These are phyloP conservation scores for Drosophila austrosaltans DNA, from an alignment of 2,888 invertebrate genomes.

Conservation along the genomic window DNA sequence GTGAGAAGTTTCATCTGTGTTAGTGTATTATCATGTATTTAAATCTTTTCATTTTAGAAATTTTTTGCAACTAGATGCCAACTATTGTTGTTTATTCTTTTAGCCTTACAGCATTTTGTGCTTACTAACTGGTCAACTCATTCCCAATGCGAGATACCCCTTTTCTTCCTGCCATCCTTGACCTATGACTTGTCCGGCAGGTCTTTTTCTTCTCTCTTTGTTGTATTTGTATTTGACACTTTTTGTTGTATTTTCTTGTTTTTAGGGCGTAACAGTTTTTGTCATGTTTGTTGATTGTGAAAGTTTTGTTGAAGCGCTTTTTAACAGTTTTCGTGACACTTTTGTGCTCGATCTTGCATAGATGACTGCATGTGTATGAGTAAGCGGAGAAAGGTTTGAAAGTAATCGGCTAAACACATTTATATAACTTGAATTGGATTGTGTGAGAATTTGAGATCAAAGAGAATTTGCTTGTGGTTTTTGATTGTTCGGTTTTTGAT, in stretches of 20 bases:
- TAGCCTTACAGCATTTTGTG: constrained; percentile 52
- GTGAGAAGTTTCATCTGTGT: neutral
- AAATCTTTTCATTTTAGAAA: neutral
- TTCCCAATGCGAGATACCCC: constrained; percentile 12
- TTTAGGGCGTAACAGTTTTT: constrained; percentile 56
- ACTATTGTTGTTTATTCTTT: constrained; percentile 38
- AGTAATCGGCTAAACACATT: neutral
- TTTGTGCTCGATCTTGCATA: constrained; percentile 27
- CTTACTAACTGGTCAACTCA: constrained; percentile 50
- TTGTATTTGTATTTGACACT: constrained; percentile 66
- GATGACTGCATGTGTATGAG: constrained; percentile 9
- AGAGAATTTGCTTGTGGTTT: too few relatives aligned
- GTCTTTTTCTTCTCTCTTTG: neutral
- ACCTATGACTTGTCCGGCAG: constrained; percentile 55
- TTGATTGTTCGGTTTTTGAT: too few relatives aligned
- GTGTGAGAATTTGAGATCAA: too few relatives aligned
- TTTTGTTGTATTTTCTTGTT: constrained; percentile 52
- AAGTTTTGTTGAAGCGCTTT: constrained; percentile 76
- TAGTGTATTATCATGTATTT: constrained; percentile 6
- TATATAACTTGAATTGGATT: too few relatives aligned
- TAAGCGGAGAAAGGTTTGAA: neutral
- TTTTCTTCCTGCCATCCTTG: constrained; percentile 6
- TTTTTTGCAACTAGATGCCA: constrained; percentile 1
- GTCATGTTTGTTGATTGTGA: constrained; percentile 77
- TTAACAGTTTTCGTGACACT: constrained; percentile 74